Evolutionary conservation across 2,888 invertebrate species (phyloP).

Genomic region (Dermolepida albohirtum): DNA sequence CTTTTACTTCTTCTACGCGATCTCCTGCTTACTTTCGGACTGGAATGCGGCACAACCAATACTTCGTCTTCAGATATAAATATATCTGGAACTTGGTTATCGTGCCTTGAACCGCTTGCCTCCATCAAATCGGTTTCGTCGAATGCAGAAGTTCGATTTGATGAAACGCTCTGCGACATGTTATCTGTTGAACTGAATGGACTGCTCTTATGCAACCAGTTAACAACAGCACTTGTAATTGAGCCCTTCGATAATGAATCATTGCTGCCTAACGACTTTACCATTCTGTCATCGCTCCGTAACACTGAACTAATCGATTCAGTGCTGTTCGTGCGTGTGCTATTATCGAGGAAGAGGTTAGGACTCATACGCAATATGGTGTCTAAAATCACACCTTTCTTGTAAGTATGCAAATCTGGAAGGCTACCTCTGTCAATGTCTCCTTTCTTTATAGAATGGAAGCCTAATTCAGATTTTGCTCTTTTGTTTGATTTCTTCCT

Average conservation of each 20-base stretch:
- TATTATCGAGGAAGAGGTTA: conserved; percentile 55
- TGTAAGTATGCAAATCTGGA: conserved; percentile 58
- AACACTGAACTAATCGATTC: conserved; percentile 55
- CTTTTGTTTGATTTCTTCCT: conserved; percentile 55
- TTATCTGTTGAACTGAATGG: conserved; percentile 58
- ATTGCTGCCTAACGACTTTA: conserved; percentile 57
- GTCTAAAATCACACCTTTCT: conserved; percentile 55
- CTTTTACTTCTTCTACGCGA: conserved; percentile 37
- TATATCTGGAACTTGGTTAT: conserved; percentile 54
- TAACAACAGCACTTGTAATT: conserved; percentile 60
- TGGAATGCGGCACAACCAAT: conserved; percentile 40
- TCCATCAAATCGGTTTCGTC: conserved; percentile 55
- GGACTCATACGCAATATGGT: conserved; percentile 59
- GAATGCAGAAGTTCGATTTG: conserved; percentile 52
- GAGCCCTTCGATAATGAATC: conserved; percentile 58
- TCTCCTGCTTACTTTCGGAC: conserved; percentile 30
- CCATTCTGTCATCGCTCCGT: conserved; percentile 51
- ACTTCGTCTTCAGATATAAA: conserved; percentile 53
- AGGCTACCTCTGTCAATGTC: conserved; percentile 60
- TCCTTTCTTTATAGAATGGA: conserved; percentile 50
- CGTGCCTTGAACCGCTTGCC: conserved; percentile 41
- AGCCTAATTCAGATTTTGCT: conserved; percentile 61
- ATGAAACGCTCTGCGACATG: conserved; percentile 43
- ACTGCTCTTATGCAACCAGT: conserved; percentile 61
- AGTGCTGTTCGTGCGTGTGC: conserved; percentile 53